These are phyloP conservation scores for Aphidius gifuensis DNA, from an alignment of 1,140 invertebrate genomes.

Conservation along the genomic window DNA sequence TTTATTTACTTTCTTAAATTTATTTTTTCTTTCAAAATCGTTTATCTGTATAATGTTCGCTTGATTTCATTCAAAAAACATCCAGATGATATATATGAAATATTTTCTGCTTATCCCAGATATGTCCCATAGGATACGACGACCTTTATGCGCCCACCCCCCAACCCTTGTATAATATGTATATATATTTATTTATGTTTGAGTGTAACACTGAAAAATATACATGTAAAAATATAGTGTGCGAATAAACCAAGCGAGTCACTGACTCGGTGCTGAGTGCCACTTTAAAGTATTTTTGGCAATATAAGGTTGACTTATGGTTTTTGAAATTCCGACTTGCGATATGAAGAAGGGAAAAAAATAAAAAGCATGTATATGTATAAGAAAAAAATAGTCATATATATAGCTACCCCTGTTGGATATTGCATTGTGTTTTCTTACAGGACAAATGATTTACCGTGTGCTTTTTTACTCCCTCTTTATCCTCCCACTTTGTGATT, in stretches of 20 bases:
- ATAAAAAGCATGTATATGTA: slow-evolving; percentile 10
- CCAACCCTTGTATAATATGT: slow-evolving; percentile 14
- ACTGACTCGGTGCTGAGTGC: slow-evolving; percentile 34
- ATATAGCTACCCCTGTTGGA: slow-evolving; percentile 10
- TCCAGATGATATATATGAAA: slow-evolving; percentile 24
- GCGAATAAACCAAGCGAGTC: no score
- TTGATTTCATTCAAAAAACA: slow-evolving; percentile 23
- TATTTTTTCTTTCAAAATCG: slow-evolving; percentile 16
- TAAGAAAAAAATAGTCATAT: slow-evolving; percentile 13
- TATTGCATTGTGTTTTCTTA: slow-evolving; percentile 53
- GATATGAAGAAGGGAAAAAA: slow-evolving; percentile 17
- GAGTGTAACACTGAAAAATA: not conserved
- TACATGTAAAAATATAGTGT: slow-evolving; percentile 13
- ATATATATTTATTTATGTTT: slow-evolving; percentile 10
- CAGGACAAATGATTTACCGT: slow-evolving; percentile 54
- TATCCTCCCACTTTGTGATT: slow-evolving; percentile 35
- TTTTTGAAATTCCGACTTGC: slow-evolving; percentile 37
- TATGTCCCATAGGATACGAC: slow-evolving; percentile 15
- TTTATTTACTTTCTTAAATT: slow-evolving; percentile 14
- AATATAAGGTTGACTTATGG: slow-evolving; percentile 55
- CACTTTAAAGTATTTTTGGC: slow-evolving; percentile 55
- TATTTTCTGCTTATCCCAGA: slow-evolving; percentile 10
- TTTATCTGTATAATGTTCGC: slow-evolving; percentile 16
- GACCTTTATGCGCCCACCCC: slow-evolving; percentile 14
- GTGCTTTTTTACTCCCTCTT: slow-evolving; percentile 31